Evolutionary conservation across 2,888 invertebrate species (phyloP).

Genomic region (Scrobipalpa costella): DNA sequence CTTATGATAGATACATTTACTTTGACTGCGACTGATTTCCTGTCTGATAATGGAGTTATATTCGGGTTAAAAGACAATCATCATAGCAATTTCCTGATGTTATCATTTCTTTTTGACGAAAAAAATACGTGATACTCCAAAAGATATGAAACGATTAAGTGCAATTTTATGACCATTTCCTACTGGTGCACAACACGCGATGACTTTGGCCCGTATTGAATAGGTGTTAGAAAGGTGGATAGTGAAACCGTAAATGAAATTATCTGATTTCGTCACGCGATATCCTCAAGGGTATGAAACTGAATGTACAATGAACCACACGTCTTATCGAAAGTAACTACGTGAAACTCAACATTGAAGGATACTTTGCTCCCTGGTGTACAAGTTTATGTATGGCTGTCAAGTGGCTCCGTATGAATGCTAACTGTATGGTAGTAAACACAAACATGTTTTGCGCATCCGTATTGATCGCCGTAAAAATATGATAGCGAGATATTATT

Average conservation of each 20-base stretch:
- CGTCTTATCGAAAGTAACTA: not conserved
- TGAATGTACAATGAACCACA: not conserved
- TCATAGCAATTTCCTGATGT: not conserved
- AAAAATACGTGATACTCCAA: not conserved
- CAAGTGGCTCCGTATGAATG: not conserved
- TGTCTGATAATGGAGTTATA: too few relatives aligned
- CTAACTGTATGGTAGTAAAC: conserved; percentile 6
- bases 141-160: conserved; percentile 15
- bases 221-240: conserved; percentile 23
- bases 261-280: conserved; percentile 25
- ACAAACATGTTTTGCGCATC: conserved; percentile 15
- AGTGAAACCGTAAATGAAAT: conserved; percentile 24
- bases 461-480: conserved; percentile 19
- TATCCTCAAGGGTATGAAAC: conserved; percentile 11
- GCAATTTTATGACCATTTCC: conserved; percentile 18
- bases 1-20: too few relatives aligned
- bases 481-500: not conserved
- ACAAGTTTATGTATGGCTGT: not conserved
- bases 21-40: not conserved
- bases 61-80: not conserved
- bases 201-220: conserved; percentile 18
- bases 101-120: not conserved
- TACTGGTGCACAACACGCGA: conserved; percentile 19
- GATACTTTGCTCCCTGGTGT: not conserved
- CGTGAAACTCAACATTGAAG: not conserved